phyloP scores from a whole-genome alignment of 2,797 vertebrate species.

The Streptopelia turtur region DNA sequence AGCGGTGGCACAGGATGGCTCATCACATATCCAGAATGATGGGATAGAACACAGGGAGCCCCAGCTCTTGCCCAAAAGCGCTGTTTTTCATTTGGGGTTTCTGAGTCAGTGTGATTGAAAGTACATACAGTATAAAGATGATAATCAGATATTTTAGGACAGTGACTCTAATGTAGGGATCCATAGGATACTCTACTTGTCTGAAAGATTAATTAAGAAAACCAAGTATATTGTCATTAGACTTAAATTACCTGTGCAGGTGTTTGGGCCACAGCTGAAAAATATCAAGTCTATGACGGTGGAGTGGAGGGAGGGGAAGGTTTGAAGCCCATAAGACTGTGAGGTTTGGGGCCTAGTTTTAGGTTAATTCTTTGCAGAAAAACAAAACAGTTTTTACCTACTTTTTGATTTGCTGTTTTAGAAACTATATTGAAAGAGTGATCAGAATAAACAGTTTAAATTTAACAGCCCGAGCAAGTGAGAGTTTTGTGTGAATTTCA shows the following conservation, averaged over 20 bases:
- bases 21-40: not conserved
- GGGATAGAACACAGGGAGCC: not conserved
- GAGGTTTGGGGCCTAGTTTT: not conserved
- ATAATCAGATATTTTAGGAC: not conserved
- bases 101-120: not conserved
- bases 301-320: too few species aligned
- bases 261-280: not conserved
- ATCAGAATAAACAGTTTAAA: not conserved
- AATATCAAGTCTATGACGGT: not conserved
- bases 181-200: not conserved
- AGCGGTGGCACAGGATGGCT: not conserved
- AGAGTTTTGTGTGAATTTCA: not conserved
- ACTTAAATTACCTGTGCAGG: not conserved
- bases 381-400: not conserved
- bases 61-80: not conserved
- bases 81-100: not conserved
- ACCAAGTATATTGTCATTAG: not conserved
- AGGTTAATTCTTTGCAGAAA: not conserved
- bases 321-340: not conserved
- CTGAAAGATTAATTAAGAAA: not conserved
- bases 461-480: not conserved
- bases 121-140: fast-evolving
- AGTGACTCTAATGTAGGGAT: not conserved
- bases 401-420: not conserved
- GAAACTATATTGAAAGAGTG: not conserved